Evolutionary conservation across 2,797 vertebrate genomes (phyloP), one percentile per base, ranked within the genome.

Genomic region (Bradypodion ventrale): DNA sequence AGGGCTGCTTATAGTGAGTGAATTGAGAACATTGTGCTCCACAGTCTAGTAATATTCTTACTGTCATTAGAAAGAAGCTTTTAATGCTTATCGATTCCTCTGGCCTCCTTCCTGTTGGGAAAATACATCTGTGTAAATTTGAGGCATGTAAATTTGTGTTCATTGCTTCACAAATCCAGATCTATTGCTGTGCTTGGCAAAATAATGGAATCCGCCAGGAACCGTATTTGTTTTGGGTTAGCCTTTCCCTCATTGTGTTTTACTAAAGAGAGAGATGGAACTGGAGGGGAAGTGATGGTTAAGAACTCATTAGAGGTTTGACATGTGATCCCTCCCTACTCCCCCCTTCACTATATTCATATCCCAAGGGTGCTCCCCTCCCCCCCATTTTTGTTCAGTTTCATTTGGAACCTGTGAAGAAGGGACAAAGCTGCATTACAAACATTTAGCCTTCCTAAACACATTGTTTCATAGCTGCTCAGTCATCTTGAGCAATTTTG

Each of bases 291-390:
- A 76, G 52, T 60, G 42, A 60, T 49, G 37, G 27, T 83, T 83
- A 83, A 83, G 60, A 81, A 77, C 56, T 52, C 74, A 69, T 83
- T 77, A 72, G 79, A 70, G 84, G 27, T 62, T 70, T 76, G 79
- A 77, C n/a, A n/a, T 76, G 65, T 72, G 60, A 78, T 78, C 56
- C 65, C 52, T 37, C 46, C 27, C 4, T 29, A 49, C 46, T 59
- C 29, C 37, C 29, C 46, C 19, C 19, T 42, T 19, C 23, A 25
- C 75, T 37, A 35, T 27, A 44, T 83, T 70, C 37, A 12, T 40
- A 27, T 35, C 74, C 75, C 75, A n/a, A 77, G 65, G 25, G 82
- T 68, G 5, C 25, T 62, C 78, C 19, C 49, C 37, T n/a, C 21
- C 49, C n/a, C 35, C 62, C 15, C 32, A 52, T 49, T 77, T 85